Conservation (phyloP, 2,888 invertebrate species). For the Drosophila kuntzei region DNA sequence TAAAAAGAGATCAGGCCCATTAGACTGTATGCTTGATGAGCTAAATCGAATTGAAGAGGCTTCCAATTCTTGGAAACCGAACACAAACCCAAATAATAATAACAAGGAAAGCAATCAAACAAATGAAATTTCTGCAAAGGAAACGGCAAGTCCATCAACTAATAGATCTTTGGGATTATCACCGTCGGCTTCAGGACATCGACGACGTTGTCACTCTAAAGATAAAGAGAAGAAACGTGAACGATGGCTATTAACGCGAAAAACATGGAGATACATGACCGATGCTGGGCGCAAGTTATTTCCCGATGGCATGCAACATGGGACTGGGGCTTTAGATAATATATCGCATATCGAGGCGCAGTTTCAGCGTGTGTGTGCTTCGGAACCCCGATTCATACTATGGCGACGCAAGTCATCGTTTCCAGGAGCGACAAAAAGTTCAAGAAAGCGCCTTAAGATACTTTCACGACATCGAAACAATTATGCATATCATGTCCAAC, state of each 20-base stretch:
- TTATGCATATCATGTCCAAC: constrained; percentile 1
- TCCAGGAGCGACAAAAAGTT: constrained; percentile 85
- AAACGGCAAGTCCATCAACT: background rate
- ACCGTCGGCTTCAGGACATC: constrained; percentile 28
- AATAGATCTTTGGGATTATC: constrained; percentile 13
- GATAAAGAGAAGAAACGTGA: constrained; percentile 86
- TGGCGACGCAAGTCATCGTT: constrained; percentile 93
- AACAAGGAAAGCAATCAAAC: background rate
- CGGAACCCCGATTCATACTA: constrained; percentile 91
- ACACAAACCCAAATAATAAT: background rate
- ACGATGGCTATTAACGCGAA: constrained; percentile 94
- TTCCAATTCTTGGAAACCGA: background rate
- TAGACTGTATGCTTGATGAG: constrained; percentile 67
- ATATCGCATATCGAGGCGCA: constrained; percentile 93
- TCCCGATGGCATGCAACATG: constrained; percentile 92
- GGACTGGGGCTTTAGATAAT: constrained; percentile 89
- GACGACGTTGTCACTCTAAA: constrained; percentile 50
- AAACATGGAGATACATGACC: constrained; percentile 97
- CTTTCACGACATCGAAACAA: constrained; percentile 48
- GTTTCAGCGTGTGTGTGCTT: constrained; percentile 93
- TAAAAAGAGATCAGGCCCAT: constrained; percentile 75
- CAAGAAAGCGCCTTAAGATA: constrained; percentile 69
- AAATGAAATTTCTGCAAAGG: background rate
- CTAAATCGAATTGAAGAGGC: constrained; percentile 31
- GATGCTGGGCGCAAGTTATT: constrained; percentile 94